Conservation (phyloP, 2,888 invertebrate species). For the Callimorpha dominula region DNA sequence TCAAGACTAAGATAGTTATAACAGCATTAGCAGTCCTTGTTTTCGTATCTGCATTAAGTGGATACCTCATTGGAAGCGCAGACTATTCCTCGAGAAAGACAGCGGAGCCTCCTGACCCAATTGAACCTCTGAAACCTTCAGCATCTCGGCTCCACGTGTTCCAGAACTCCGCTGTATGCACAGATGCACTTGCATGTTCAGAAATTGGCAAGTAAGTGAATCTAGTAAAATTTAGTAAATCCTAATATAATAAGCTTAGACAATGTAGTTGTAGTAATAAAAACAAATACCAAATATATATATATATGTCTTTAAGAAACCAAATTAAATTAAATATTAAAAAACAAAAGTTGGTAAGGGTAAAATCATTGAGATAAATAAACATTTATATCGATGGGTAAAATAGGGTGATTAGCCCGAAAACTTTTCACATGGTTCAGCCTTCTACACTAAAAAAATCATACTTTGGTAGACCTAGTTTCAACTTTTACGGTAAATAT, state of each 20-base stretch:
- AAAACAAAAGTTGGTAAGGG: no score
- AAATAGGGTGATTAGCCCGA: background rate
- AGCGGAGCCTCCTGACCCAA: conserved; percentile 89
- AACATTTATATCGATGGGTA: no score
- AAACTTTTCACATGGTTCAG: background rate
- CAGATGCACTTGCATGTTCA: conserved; percentile 92
- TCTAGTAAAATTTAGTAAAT: background rate
- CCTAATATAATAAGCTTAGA: background rate
- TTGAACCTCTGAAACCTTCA: conserved; percentile 88
- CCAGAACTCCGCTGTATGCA: conserved; percentile 91
- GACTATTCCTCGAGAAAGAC: conserved; percentile 60
- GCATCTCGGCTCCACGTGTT: conserved; percentile 89
- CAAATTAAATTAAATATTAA: no score
- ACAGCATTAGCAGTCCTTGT: conserved; percentile 62
- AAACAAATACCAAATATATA: no score
- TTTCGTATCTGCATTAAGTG: conserved; percentile 70
- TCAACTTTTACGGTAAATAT: no score
- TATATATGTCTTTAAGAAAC: background rate
- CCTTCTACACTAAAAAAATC: no score
- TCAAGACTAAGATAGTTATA: conserved; percentile 69
- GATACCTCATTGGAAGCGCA: conserved; percentile 68
- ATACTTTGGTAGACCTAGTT: no score
- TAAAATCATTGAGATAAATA: no score
- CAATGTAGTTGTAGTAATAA: background rate
- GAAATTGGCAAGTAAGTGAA: conserved; percentile 90